Evolutionary conservation across 2,888 invertebrate species (phyloP).

Genomic region (Meloe dianella): DNA sequence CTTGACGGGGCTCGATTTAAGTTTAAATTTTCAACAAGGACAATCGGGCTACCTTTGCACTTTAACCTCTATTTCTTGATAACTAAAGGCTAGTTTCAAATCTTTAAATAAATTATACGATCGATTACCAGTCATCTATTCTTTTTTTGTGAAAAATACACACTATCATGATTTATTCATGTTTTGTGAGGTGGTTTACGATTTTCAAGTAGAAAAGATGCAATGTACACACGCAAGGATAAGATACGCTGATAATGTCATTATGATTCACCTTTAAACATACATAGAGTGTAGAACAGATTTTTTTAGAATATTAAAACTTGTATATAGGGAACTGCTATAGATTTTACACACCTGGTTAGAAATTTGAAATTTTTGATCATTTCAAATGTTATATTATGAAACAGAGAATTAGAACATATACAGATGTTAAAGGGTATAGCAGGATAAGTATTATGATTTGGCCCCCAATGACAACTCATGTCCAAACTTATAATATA

Average conservation of each 20-base stretch:
- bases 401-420: too few species aligned
- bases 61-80: background rate
- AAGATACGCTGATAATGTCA: slow-evolving; percentile 47
- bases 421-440: too few species aligned
- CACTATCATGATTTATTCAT: slow-evolving; percentile 30
- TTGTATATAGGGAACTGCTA: background rate
- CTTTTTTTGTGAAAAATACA: background rate
- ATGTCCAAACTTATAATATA: too few species aligned
- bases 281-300: slow-evolving; percentile 30
- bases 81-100: background rate
- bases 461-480: too few species aligned
- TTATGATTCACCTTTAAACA: slow-evolving; percentile 49
- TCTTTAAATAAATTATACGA: background rate
- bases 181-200: slow-evolving; percentile 42
- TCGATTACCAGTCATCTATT: background rate
- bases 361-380: background rate
- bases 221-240: slow-evolving; percentile 44
- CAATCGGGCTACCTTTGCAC: background rate
- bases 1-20: background rate
- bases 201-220: slow-evolving; percentile 42
- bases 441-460: too few species aligned
- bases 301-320: background rate
- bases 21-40: background rate
- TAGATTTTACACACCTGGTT: background rate
- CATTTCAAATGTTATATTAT: background rate